Evolutionary conservation across 64 coral and sea anemone genomes (phyloP), one percentile per base, ranked within the genome.

Genomic region (Porites australiensis): DNA sequence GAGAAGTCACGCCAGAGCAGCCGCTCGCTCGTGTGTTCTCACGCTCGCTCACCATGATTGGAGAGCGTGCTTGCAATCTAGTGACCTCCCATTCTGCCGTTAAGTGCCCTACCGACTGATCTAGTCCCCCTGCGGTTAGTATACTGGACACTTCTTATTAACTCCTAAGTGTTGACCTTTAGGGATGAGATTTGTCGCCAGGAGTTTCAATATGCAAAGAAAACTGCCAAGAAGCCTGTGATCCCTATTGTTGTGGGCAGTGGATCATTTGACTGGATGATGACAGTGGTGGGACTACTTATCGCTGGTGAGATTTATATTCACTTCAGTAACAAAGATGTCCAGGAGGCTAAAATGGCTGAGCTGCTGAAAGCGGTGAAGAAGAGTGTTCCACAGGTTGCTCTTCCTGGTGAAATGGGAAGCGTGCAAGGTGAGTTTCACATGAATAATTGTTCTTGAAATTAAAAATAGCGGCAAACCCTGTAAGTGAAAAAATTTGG

Each of bases 281-380:
- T 95, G 96, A 88, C 93, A 13, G 96, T 98, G 43, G 96, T 98
- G 13, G 96, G 96, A 47, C 65, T 98, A 12, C 75, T 98, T n/a
- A 87, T 98, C 21, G 96, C 96, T 6, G 96, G 96, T 16, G 96
- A 98, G 72, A 77, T 98, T 58, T 98, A 98, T 72, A 98, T 98
- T 61, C 93, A 98, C 72, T 98, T 98, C n/a, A 95, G 84, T 64
- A 92, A 93, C 71, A 95, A 93, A 67, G 70, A 65, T 18, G 70
- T 92, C 13, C 84, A 92, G 69, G 88, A 97, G 6, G 75, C 80
- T 53, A 97, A 97, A 72, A 97, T 97, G 95, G 44, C 72, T 8
- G 95, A 97, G 76, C 51, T 97, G 18, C 50, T 94, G 15, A 91
- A 74, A 68, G 95, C 95, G 15, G 82, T 97, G 4, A 90, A 93